Conservation (phyloP, 2,888 invertebrate genomes). For the Drosophila aldrichi region DNA sequence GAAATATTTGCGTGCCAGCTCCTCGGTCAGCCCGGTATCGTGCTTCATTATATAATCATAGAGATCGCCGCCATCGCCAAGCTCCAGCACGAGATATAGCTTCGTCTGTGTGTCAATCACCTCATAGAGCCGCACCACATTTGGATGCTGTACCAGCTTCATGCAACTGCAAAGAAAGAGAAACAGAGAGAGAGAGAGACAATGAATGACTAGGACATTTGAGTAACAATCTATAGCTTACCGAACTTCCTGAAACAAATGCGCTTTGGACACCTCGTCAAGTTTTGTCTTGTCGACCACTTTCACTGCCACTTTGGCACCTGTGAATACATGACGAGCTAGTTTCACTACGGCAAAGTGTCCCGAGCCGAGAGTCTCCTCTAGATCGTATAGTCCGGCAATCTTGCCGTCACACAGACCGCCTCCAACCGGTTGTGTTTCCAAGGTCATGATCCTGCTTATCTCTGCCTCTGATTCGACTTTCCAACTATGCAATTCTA, state of each 20-base stretch:
- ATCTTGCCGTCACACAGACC: slow-evolving; percentile 90
- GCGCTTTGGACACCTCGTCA: slow-evolving; percentile 97
- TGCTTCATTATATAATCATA: slow-evolving; percentile 99
- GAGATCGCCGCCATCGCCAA: slow-evolving; percentile 99
- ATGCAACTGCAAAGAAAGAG: slow-evolving; percentile 90
- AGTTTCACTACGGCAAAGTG: slow-evolving; percentile 99
- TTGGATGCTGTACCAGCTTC: slow-evolving; percentile 99
- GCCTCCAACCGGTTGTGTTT: slow-evolving; percentile 75
- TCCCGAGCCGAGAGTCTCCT: slow-evolving; percentile 98
- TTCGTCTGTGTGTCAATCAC: slow-evolving; percentile 99
- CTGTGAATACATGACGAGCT: slow-evolving; percentile 99
- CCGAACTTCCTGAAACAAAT: slow-evolving; percentile 97
- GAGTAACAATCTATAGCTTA: slow-evolving; percentile 56
- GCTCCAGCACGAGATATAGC: slow-evolving; percentile 97
- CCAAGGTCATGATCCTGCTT: slow-evolving; percentile 71
- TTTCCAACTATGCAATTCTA: slow-evolving; percentile 38
- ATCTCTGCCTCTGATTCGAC: slow-evolving; percentile 38
- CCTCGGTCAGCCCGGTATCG: slow-evolving; percentile 94
- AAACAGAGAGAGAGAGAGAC: neutral
- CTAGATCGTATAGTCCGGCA: slow-evolving; percentile 98
- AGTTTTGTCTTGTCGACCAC: slow-evolving; percentile 99
- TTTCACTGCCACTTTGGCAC: slow-evolving; percentile 98
- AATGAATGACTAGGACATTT: neutral
- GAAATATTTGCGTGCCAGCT: slow-evolving; percentile 96
- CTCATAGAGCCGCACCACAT: slow-evolving; percentile 99